Base-by-base conservation (phyloP, 2,113 vertebrate genomes). In the Paratilapia polleni region DNA sequence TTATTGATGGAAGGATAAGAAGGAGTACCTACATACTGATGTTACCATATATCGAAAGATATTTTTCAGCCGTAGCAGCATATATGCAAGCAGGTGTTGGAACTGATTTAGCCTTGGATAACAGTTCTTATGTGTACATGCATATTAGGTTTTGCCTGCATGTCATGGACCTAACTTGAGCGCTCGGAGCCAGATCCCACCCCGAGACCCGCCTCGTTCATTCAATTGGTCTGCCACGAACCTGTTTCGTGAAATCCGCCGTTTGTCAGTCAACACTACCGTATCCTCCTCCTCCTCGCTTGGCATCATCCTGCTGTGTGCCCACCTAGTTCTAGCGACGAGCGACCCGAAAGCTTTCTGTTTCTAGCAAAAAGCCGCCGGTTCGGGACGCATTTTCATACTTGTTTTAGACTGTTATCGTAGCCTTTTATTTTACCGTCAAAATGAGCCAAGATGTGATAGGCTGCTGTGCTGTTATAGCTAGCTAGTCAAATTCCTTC, bases 251-350 rank as follows among this genome's bases (percentile, higher is more conserved):
- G 84, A 83, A 80, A 64, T 20, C 78, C 36, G 68, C 90, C 77
- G 28, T 84, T 93, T 92, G 93, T 94, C 93, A 91, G 76, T 94
- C 94, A 94, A 4, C 81, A 20, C 47, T 77, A 24, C 83, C 41
- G 81, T 66, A 66, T 81, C 89, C 90, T 76, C 60, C 64, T 59
- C 81, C 86, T 87, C 80, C 74, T 58, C 9, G 77, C 78, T 70
- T 80, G 87, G 80, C 81, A 89, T 89, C 87, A 86, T 14, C 54
- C 82, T 86, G 78, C 76, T 77, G 83, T 64, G 84, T 81, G 77
- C 78, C 90, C 87, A 92, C 89, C 84, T 92, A 90, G 81, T 90
- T 89, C 89, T 88, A 87, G 84, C 85, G 87, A 91, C 84, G 74
- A 90, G 63, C 88, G 74, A 73, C 60, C 11, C 75, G 47, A 88